Base-by-base conservation (phyloP, 1,140 invertebrate genomes). In the Trichomalopsis sarcophagae region DNA sequence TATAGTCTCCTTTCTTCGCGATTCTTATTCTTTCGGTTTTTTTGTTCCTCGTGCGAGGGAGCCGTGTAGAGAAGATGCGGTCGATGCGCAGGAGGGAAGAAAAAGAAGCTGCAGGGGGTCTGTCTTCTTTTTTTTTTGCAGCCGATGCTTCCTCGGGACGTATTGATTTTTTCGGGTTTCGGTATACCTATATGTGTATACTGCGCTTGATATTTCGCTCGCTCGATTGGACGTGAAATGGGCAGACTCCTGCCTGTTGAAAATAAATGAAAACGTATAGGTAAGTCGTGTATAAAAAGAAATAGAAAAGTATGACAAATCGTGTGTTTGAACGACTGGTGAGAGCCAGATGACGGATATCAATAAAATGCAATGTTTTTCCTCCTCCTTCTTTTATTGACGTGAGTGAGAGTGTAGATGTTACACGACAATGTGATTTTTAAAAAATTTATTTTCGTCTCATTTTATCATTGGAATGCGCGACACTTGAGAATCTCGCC, bases 301-400 rank as follows among this genome's bases (percentile, higher is more conserved):
- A 50, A 50, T 13, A 14, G 23, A 73, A 27, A 73, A 73, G 23
- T 62, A 30, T 30, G 71, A 82, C 71, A 14, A 81, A 33, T 81
- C 27, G n/a, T n/a, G 10, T 50, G 23, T 30, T 82, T 62, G 30
- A 75, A 82, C 71, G 75, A 74, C 73, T 75, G 17, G 33, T 36
- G 50, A 62, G 21, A 21, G 17, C 55, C 4, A 62, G 47, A 62
- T n/a, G 17, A 55, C 27, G 77, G 44, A 17, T 27, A 27, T 36
- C 69, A 84, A 79, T 78, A 84, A 84, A 82, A 82, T 85, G 79
- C 73, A 69, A 68, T 84, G 84, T 84, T 84, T 84, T 88, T 86
- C 78, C 86, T 85, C 83, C 85, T 87, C 88, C 87, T 87, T 87
- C 80, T 87, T 89, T 92, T 89, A 92, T 91, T 91, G 90, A 91